Evolutionary conservation across 2,113 vertebrate species (phyloP).

Genomic region (Planiliza haematocheilus): DNA sequence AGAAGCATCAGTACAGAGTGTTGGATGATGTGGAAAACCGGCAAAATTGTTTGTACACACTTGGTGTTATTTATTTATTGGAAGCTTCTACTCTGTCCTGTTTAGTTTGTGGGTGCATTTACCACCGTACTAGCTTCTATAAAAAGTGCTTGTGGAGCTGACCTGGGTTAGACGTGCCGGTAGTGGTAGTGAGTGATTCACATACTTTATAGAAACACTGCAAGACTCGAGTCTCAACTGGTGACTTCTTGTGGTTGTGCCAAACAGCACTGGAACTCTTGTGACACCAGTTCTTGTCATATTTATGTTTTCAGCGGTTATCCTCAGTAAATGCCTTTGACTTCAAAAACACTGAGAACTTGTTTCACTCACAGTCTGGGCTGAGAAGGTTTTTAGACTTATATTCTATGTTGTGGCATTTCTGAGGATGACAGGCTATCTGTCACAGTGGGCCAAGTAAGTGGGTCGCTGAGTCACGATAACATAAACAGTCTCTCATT

Average conservation of each 20-base stretch:
- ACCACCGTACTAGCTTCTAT: conserved; percentile 1
- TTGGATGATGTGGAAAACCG: conserved; percentile 5
- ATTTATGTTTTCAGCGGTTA: background rate
- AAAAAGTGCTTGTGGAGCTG: conserved; percentile 17
- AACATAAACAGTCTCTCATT: conserved; percentile 43
- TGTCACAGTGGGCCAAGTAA: conserved; percentile 34
- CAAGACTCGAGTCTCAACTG: too few relatives aligned
- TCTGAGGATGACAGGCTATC: conserved; percentile 21
- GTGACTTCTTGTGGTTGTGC: conserved; percentile 3
- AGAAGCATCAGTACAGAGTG: background rate
- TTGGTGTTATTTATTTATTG: conserved; percentile 40
- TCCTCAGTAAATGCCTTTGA: background rate
- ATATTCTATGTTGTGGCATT: background rate
- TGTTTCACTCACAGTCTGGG: background rate
- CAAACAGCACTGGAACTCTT: background rate
- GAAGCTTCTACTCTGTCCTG: conserved; percentile 31
- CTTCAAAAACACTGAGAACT: background rate
- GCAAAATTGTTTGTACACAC: conserved; percentile 13
- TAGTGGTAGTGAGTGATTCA: conserved; percentile 6
- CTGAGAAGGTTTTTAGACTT: background rate
- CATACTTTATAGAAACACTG: background rate
- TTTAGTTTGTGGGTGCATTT: conserved; percentile 32
- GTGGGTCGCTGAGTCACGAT: conserved; percentile 60
- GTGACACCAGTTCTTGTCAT: background rate
- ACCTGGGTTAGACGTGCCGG: background rate